A percentile compares a stretch with the other conserved stretches of the same genome.
These are phyloP conservation scores for Nomada hirtipes DNA, from an alignment of 2,888 invertebrate genomes.

Conservation along the genomic window DNA sequence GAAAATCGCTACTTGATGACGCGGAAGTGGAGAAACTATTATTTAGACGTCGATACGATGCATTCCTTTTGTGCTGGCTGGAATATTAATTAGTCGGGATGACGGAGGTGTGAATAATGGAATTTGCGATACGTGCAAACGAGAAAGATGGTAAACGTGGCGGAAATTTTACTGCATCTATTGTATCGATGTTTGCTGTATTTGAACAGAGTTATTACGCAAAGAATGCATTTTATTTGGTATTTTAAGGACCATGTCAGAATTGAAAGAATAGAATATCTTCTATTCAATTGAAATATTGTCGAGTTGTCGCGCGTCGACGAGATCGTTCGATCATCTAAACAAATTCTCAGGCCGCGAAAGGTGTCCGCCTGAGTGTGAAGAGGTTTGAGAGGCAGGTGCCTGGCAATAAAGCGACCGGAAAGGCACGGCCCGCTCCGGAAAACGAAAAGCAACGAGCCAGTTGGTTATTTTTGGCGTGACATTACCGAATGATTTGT, in stretches of 20 bases:
- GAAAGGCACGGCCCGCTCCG: constrained; percentile 54
- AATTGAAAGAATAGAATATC: no score
- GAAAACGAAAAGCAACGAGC: constrained; percentile 72
- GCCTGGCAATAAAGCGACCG: constrained; percentile 70
- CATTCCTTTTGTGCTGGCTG: background rate
- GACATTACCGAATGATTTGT: constrained; percentile 66
- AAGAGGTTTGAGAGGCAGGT: constrained; percentile 68
- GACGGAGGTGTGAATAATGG: no score
- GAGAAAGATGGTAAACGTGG: no score
- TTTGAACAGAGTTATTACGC: no score
- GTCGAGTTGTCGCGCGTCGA: no score
- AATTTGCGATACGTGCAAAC: no score
- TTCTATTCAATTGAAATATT: no score
- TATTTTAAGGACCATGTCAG: no score
- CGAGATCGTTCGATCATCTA: constrained; percentile 1
- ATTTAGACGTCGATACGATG: background rate
- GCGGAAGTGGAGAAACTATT: background rate
- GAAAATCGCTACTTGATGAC: constrained; percentile 18
- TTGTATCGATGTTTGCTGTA: no score
- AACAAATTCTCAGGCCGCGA: constrained; percentile 13
- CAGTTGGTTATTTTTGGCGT: constrained; percentile 57
- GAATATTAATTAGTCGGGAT: background rate
- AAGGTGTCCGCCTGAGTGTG: constrained; percentile 46
- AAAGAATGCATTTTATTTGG: no score
- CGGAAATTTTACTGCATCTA: no score